A percentile compares a stretch with the other conserved stretches of the same genome.
Evolutionary conservation across 2,113 vertebrate species (phyloP).

Genomic region (Mesembrinibis cayennensis): DNA sequence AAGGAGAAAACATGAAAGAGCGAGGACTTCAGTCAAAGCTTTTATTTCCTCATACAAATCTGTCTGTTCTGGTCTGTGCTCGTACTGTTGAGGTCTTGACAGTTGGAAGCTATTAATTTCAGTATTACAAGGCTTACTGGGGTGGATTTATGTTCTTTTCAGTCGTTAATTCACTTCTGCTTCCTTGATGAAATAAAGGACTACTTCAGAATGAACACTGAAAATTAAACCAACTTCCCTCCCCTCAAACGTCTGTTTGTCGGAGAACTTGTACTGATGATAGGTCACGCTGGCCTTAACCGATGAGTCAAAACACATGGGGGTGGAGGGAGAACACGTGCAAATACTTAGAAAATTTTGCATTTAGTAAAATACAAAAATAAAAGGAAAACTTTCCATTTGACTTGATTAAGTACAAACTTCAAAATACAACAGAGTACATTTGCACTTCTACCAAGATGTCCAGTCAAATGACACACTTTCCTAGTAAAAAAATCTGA

Average conservation of each 20-base stretch:
- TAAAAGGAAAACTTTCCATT: neutral
- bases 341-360: neutral
- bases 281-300: accelerated
- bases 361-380: neutral
- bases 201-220: neutral
- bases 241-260: neutral
- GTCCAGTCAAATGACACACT: neutral
- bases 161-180: neutral
- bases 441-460: accelerated
- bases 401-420: neutral
- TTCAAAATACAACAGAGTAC: neutral
- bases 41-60: neutral
- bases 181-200: slow-evolving; percentile 3
- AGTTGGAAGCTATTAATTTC: slow-evolving; percentile 47
- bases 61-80: neutral
- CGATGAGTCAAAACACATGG: neutral
- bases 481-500: neutral
- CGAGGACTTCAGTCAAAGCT: neutral
- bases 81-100: neutral
- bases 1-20: neutral
- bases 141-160: slow-evolving; percentile 22
- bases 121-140: slow-evolving; percentile 28
- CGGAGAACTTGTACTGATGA: neutral
- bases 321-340: accelerated
- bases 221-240: neutral